phyloP scores from a whole-genome alignment of 2,888 invertebrate genomes.

The Papilio elwesi region DNA sequence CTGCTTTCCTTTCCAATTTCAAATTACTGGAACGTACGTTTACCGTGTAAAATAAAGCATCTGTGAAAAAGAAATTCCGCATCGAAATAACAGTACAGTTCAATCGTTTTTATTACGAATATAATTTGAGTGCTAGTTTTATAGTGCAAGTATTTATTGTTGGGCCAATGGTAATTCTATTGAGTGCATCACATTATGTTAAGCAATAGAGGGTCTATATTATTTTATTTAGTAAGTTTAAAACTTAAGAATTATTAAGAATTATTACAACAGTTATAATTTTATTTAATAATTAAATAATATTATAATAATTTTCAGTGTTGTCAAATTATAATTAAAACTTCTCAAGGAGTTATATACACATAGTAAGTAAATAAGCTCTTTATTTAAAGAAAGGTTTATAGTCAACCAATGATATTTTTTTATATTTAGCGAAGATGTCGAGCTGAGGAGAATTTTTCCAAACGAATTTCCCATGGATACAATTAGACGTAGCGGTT shows the following conservation, averaged over 20 bases:
- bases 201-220: background rate
- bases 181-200: background rate
- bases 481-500: constrained; percentile 68
- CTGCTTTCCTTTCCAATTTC: no score
- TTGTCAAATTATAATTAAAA: background rate
- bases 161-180: background rate
- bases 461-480: constrained; percentile 76
- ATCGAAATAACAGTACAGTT: constrained; percentile 42
- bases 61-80: no score
- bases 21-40: background rate
- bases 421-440: constrained; percentile 66
- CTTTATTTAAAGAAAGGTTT: constrained; percentile 8
- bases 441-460: constrained; percentile 73
- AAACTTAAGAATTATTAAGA: background rate
- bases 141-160: background rate
- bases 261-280: background rate
- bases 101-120: background rate
- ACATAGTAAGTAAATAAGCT: constrained; percentile 69
- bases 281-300: background rate
- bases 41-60: background rate
- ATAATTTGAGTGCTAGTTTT: constrained; percentile 39
- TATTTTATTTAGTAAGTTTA: constrained; percentile 11
- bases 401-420: background rate
- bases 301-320: constrained; percentile 28
- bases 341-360: constrained; percentile 61